Percentiles rank a stretch among this genome's conserved stretches.
These are phyloP conservation scores for Sebastes taczanowskii DNA, from an alignment of 2,797 vertebrate genomes.

Conservation along the genomic window DNA sequence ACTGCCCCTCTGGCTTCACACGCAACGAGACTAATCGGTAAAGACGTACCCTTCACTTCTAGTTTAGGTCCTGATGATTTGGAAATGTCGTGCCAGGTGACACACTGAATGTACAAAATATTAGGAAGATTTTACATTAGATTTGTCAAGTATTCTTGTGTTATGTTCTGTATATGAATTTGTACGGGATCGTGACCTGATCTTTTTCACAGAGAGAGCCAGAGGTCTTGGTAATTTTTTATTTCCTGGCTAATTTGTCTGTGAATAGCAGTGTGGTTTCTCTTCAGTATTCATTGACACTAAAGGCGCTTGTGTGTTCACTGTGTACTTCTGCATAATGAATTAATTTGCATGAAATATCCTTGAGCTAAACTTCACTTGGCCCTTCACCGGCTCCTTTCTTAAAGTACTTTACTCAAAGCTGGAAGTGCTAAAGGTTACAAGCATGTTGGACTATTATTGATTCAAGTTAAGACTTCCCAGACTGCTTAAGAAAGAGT, in stretches of 20 bases:
- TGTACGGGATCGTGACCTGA: neutral
- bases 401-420: constrained; percentile 20
- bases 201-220: neutral
- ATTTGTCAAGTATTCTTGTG: neutral
- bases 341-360: constrained; percentile 48
- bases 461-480: constrained; percentile 40
- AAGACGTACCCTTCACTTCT: constrained; percentile 30
- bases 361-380: constrained; percentile 52
- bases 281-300: constrained; percentile 18
- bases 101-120: neutral
- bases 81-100: constrained; percentile 1
- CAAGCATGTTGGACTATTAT: constrained; percentile 28
- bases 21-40: constrained; percentile 92
- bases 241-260: neutral
- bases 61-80: constrained; percentile 9
- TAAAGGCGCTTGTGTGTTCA: constrained; percentile 20
- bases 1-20: constrained; percentile 94
- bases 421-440: constrained; percentile 23
- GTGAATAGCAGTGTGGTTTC: constrained; percentile 9
- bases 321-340: constrained; percentile 28
- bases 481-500: constrained; percentile 12
- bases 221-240: neutral
- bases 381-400: constrained; percentile 8
- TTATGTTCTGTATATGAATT: constrained; percentile 3
- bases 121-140: neutral